Percentiles rank a stretch among this genome's conserved stretches.
These are phyloP conservation scores for Stenolophus ochropezus DNA, from an alignment of 2,888 invertebrate genomes.

Conservation along the genomic window DNA sequence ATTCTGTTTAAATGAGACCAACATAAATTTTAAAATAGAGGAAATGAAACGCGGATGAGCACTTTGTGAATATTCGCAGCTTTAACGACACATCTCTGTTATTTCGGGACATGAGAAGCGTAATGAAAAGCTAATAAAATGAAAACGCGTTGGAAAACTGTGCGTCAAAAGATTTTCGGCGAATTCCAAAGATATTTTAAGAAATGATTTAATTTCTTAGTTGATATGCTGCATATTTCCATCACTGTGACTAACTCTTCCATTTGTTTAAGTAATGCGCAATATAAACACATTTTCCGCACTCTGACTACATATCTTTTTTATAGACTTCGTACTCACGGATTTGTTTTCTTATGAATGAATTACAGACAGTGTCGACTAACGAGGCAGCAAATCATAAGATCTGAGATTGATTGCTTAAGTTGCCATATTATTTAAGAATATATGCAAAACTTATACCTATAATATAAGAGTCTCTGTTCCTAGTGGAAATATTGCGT, in stretches of 20 bases:
- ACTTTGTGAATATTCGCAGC: not conserved
- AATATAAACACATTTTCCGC: constrained; percentile 15
- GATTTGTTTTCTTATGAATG: too few species aligned
- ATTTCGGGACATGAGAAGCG: constrained; percentile 17
- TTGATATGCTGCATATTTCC: constrained; percentile 18
- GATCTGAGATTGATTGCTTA: too few species aligned
- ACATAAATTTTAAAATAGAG: not conserved
- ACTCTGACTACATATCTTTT: not conserved
- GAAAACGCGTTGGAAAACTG: constrained; percentile 11
- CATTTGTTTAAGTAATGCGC: constrained; percentile 12
- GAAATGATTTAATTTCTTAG: constrained; percentile 35
- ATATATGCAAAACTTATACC: too few species aligned
- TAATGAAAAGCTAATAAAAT: constrained; percentile 43
- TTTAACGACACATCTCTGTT: constrained; percentile 14
- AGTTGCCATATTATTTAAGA: too few species aligned
- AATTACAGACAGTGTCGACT: too few species aligned
- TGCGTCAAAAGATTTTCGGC: constrained; percentile 29
- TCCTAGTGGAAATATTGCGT: too few species aligned
- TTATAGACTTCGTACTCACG: not conserved
- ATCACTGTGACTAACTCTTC: constrained; percentile 2
- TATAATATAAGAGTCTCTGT: too few species aligned
- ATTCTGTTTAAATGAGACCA: not conserved
- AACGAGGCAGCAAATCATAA: too few species aligned
- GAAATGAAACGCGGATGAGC: constrained; percentile 10
- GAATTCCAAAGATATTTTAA: constrained; percentile 33